Evolutionary conservation across 2,113 vertebrate species (phyloP).

Genomic region (Hyaena hyaena): DNA sequence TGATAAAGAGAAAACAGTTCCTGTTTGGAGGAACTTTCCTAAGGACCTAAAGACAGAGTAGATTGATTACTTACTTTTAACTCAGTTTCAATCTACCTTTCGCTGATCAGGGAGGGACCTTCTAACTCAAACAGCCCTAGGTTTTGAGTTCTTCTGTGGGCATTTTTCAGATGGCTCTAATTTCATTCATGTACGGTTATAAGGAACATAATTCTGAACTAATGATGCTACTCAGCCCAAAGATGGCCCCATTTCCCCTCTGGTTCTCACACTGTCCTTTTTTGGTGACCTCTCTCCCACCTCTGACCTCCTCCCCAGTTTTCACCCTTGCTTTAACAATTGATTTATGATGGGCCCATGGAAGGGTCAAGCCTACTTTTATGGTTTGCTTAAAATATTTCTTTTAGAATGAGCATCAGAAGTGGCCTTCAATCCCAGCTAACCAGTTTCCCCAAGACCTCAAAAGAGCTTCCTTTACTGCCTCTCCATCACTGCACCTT

Average conservation of each 20-base stretch:
- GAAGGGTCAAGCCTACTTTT: constrained; percentile 91
- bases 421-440: constrained; percentile 87
- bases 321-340: constrained; percentile 90
- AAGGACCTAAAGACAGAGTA: neutral
- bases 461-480: constrained; percentile 83
- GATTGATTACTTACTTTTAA: neutral
- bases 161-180: neutral
- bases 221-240: neutral
- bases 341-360: constrained; percentile 90
- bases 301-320: constrained; percentile 89
- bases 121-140: neutral
- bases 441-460: constrained; percentile 85
- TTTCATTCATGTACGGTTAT: neutral
- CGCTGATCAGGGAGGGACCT: neutral
- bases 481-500: constrained; percentile 64
- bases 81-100: neutral
- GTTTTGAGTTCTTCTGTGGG: neutral
- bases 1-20: neutral
- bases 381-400: constrained; percentile 91
- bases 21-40: neutral
- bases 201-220: neutral
- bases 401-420: constrained; percentile 87
- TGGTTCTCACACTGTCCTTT: constrained; percentile 83
- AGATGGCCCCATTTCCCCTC: neutral
- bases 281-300: constrained; percentile 88